phyloP scores from a whole-genome alignment of 2,797 vertebrate genomes.

The Parotocinclus haroldoi region DNA sequence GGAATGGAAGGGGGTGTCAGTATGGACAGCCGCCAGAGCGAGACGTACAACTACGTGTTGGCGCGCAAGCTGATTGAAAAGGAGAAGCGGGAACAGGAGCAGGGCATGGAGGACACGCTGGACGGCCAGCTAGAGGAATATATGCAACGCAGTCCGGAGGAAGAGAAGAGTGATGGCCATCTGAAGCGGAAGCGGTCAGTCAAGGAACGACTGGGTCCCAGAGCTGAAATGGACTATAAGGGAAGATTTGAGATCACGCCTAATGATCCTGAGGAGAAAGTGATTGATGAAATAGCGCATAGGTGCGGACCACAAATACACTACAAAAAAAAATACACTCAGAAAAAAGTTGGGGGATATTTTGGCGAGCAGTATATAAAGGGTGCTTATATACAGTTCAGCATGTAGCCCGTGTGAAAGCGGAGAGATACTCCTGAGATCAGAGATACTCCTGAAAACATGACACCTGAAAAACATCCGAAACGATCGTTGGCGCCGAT shows the following conservation, averaged over 20 bases:
- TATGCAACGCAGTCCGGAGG: slow-evolving; percentile 71
- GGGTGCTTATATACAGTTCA: no score
- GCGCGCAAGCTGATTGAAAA: slow-evolving; percentile 87
- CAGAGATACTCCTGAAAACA: no score
- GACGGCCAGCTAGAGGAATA: slow-evolving; percentile 87
- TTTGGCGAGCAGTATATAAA: no score
- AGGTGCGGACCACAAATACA: slow-evolving; percentile 64
- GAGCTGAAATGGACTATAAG: slow-evolving; percentile 85
- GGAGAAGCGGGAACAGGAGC: slow-evolving; percentile 66
- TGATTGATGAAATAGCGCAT: slow-evolving; percentile 88
- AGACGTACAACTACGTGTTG: slow-evolving; percentile 91
- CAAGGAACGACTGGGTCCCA: slow-evolving; percentile 82
- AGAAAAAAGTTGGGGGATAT: no score
- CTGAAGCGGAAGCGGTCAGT: slow-evolving; percentile 83
- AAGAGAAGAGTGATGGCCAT: slow-evolving; percentile 63
- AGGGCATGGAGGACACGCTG: slow-evolving; percentile 71
- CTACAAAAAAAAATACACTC: no score
- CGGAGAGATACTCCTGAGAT: no score
- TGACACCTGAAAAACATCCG: no score
- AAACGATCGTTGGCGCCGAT: no score
- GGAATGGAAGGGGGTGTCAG: slow-evolving; percentile 88
- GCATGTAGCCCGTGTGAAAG: no score
- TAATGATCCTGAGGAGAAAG: slow-evolving; percentile 83
- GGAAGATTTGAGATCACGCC: slow-evolving; percentile 85
- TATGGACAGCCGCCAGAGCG: slow-evolving; percentile 87